Evolutionary conservation across 2,797 vertebrate species (phyloP).

Genomic region (Distichodus sexfasciatus): DNA sequence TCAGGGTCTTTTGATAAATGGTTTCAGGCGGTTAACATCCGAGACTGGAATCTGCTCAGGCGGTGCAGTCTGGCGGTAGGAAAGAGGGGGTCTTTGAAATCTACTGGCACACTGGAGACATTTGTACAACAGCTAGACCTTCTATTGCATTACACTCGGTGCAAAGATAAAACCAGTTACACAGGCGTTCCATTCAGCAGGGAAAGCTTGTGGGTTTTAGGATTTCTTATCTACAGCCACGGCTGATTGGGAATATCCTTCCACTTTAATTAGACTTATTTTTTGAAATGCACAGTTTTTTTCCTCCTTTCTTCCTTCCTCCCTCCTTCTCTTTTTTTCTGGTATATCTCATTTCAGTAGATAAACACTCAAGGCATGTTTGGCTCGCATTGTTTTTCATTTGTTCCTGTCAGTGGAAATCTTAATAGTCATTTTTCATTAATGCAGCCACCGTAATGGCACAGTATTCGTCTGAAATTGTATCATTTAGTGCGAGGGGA

Average conservation of each 20-base stretch:
- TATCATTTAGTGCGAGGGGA: slow-evolving; percentile 57
- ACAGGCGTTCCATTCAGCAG: slow-evolving; percentile 62
- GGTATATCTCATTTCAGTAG: slow-evolving; percentile 15
- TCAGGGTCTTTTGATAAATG: neutral
- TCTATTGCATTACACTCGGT: slow-evolving; percentile 63
- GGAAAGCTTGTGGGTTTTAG: slow-evolving; percentile 46
- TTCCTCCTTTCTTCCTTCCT: slow-evolving; percentile 6
- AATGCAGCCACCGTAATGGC: slow-evolving; percentile 51
- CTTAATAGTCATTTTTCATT: slow-evolving; percentile 56
- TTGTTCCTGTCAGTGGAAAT: slow-evolving; percentile 35
- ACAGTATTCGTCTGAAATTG: slow-evolving; percentile 51
- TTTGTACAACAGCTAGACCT: slow-evolving; percentile 64
- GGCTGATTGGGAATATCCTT: slow-evolving; percentile 37
- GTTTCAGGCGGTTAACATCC: too few relatives aligned
- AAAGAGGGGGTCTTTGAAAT: slow-evolving; percentile 68
- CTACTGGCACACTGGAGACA: slow-evolving; percentile 54
- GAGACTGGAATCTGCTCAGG: slow-evolving; percentile 65
- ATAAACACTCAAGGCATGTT: slow-evolving; percentile 27
- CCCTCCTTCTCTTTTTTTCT: slow-evolving; percentile 1
- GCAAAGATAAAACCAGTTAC: slow-evolving; percentile 42
- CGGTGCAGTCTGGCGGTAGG: slow-evolving; percentile 54
- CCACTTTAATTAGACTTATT: slow-evolving; percentile 42
- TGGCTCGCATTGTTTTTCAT: slow-evolving; percentile 21
- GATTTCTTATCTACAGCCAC: slow-evolving; percentile 53
- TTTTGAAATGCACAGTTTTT: slow-evolving; percentile 17